Evolutionary conservation across 2,888 invertebrate genomes (phyloP), one percentile per base, ranked within the genome.

Genomic region (Sesamia inferens): DNA sequence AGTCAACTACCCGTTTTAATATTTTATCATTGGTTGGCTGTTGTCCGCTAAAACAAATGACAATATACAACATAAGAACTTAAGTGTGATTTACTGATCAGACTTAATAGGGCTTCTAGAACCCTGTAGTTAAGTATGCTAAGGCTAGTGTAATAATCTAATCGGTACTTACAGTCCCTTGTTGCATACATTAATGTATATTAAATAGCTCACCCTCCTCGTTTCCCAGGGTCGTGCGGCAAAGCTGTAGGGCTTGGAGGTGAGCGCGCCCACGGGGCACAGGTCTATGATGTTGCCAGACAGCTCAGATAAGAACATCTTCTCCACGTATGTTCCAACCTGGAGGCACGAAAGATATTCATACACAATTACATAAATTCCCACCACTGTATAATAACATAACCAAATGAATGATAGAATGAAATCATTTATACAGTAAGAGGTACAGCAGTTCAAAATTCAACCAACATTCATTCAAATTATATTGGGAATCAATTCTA

Each of bases 201-300:
- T 10, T 10, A 16, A 14, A 39, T 42, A 5, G 0, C 92, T 90
- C 78, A 96, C 98, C 96, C 98, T 98, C 85, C 99, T 97, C 47
- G 98, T 99, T 95, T 99, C 99, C 99, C 99, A 99, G 13, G 99
- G 99, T 80, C 99, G 97, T 65, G 99, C 99, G 13, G 98, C 98
- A 94, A 99, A 99, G 89, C 99, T 97, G 94, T 99, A 99, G 0
- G 99, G 99, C 93, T 99, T 99, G 85, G 99, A 99, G 22, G 99
- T 99, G 59, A 99, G 97, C 0, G 99, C 99, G 61, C 99, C 99
- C 7, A 99, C 99, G 1, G 99, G 99, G 91, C 99, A 99, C 88
- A 99, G 96, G 94, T 99, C 99, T 85, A 99, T 99, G 57, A 99
- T 98, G 93, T 99, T 99, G 63, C 99, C 99, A 0, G 99, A 99